Base-by-base conservation (phyloP, 2,113 vertebrate species). In the Centrocercus urophasianus region DNA sequence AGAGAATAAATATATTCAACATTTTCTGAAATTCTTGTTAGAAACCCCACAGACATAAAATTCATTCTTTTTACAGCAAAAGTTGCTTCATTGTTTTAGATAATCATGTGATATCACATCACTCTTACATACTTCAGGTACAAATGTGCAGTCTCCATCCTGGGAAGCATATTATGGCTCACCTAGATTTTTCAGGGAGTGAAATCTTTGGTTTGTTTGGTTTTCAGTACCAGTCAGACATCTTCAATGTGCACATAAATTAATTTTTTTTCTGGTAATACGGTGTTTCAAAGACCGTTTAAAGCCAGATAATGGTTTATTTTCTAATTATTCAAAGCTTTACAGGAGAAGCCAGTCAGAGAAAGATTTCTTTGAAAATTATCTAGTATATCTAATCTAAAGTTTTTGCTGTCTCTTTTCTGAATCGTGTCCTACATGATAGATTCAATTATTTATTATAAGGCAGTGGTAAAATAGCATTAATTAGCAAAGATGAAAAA, bases 401-500 rank as follows among this genome's bases (percentile, higher is more conserved):
- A 90, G 94, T 56, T 86, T 87, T 90, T 93, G 70, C 86, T 93
- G 54, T 93, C 65, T 83, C 63, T 90, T 94, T 82, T 70, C 92
- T 87, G 90, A 96, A 95, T 94, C 90, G 56, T 95, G 94, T 97
- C 86, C 64, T 94, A 96, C 92, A 96, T 67, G 93, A 92, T 92
- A 90, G 88, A 88, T 96, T 97, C 95, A 96, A 97, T 97, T 96
- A 96, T 96, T 97, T 96, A 96, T 95, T 96, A 90, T 73, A 95
- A 95, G 81, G 95, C 83, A 92, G 79, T 93, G 94, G 88, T 90
- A 95, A 96, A 96, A 96, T 96, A 89, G 92, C 89, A 90, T 96
- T 96, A 96, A 97, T 97, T 96, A 97, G 86, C 83, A 93, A 93
- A 97, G 96, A 97, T 96, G 94, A 97, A 96, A 97, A 96, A 94